Evolutionary conservation across 2,113 vertebrate genomes (phyloP).

Genomic region (Spilogale gracilis): DNA sequence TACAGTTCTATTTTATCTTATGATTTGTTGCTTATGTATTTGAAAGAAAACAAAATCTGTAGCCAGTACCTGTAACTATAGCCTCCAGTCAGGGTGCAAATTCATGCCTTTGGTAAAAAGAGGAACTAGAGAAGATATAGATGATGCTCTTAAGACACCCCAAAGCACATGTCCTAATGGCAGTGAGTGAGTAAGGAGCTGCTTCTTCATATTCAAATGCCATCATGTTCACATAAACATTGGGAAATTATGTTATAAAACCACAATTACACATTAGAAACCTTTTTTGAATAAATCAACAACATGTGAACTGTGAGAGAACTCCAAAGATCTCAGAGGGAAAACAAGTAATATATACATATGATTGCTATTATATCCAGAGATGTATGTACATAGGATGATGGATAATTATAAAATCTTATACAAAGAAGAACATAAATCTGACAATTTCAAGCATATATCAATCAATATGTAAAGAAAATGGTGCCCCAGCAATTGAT

Average conservation of each 20-base stretch:
- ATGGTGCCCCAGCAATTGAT: not conserved
- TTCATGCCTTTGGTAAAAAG: conserved; percentile 4
- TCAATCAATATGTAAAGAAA: not conserved
- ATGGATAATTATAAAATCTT: conserved; percentile 25
- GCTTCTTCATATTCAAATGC: conserved; percentile 6
- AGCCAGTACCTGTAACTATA: not conserved
- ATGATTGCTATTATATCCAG: conserved; percentile 1
- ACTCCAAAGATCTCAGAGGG: not conserved
- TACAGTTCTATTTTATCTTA: conserved; percentile 55
- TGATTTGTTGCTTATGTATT: conserved; percentile 52
- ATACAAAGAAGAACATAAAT: not conserved
- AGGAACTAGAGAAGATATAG: not conserved
- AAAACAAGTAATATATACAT: conserved; percentile 8
- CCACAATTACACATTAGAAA: not conserved
- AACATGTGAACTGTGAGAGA: not conserved
- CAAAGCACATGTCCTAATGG: not conserved
- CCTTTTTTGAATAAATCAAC: conserved; percentile 29
- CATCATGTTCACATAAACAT: not conserved
- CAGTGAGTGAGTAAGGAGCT: not conserved
- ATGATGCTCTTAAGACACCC: not conserved
- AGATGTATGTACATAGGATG: not conserved
- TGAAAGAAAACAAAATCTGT: not conserved
- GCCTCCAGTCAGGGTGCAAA: not conserved
- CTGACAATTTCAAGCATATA: not conserved
- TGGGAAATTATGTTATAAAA: not conserved